Conservation (phyloP, 1,140 invertebrate species). For the Drosophila punjabiensis region DNA sequence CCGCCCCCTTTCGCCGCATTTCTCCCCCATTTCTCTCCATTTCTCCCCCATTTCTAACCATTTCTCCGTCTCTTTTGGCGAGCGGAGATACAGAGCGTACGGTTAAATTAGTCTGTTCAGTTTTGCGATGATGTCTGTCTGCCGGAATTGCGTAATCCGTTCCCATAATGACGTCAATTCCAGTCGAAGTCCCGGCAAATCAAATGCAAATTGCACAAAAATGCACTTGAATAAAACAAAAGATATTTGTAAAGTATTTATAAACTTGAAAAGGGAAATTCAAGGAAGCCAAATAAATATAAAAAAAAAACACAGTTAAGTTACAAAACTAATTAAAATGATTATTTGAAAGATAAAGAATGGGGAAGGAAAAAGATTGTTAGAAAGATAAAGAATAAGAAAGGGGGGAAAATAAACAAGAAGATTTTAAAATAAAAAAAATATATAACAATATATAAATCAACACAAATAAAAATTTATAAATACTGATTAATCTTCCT, state of each 20-base stretch:
- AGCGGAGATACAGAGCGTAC: constrained; percentile 43
- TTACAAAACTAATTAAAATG: not conserved
- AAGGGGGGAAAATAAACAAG: no score
- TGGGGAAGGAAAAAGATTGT: no score
- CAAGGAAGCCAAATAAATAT: not conserved
- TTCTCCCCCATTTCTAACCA: constrained; percentile 10
- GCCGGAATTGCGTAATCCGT: constrained; percentile 68
- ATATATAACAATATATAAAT: no score
- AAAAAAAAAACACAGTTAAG: not conserved
- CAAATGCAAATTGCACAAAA: constrained; percentile 24
- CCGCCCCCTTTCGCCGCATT: constrained; percentile 13
- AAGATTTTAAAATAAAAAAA: no score
- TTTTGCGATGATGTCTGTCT: constrained; percentile 29
- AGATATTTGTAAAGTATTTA: not conserved
- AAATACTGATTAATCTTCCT: no score
- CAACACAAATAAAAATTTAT: no score
- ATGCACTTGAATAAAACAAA: constrained; percentile 1
- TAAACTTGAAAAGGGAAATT: not conserved
- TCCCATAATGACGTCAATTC: constrained; percentile 61
- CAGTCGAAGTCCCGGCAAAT: not conserved
- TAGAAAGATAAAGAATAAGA: no score
- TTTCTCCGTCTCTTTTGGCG: constrained; percentile 30
- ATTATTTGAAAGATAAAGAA: no score
- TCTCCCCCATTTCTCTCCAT: constrained; percentile 21
- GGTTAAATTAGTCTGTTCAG: constrained; percentile 70